phyloP scores from a whole-genome alignment of 2,113 vertebrate species.

The Pterocles orientalis region DNA sequence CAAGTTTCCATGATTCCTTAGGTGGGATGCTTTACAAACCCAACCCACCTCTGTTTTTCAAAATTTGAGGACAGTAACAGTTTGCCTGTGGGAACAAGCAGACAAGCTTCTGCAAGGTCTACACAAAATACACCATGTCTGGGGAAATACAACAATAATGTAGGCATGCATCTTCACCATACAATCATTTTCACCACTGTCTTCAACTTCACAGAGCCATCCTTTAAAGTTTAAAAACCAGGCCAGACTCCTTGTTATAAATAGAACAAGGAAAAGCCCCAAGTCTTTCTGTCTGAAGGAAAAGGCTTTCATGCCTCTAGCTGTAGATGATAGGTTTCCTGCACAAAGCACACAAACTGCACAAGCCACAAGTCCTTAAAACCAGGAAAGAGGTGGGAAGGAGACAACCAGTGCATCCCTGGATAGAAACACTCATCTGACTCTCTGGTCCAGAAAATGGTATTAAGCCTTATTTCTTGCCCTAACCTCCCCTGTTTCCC shows the following conservation, averaged over 20 bases:
- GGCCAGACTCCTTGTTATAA: not conserved
- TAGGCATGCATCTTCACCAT: not conserved
- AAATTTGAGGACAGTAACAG: not conserved
- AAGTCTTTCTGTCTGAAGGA: conserved; percentile 24
- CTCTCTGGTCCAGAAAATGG: not conserved
- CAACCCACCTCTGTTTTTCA: not conserved
- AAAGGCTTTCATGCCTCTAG: not conserved
- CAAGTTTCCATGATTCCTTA: not conserved
- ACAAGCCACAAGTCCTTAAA: not conserved
- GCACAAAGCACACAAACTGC: not conserved
- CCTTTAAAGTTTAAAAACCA: not conserved
- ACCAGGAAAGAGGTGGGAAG: not conserved
- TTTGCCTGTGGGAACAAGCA: not conserved
- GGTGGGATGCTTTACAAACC: not conserved
- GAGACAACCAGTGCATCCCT: not conserved
- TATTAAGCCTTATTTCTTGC: not conserved
- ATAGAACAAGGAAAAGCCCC: conserved; percentile 28
- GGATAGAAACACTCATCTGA: not conserved
- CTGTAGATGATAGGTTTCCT: not conserved
- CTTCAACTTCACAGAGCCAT: not conserved
- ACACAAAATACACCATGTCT: not conserved
- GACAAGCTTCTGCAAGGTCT: not conserved
- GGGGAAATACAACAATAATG: not conserved
- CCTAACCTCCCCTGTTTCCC: not conserved
- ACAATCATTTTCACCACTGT: not conserved